Conservation (phyloP, 1,140 invertebrate species). For the Babylonia areolata region DNA sequence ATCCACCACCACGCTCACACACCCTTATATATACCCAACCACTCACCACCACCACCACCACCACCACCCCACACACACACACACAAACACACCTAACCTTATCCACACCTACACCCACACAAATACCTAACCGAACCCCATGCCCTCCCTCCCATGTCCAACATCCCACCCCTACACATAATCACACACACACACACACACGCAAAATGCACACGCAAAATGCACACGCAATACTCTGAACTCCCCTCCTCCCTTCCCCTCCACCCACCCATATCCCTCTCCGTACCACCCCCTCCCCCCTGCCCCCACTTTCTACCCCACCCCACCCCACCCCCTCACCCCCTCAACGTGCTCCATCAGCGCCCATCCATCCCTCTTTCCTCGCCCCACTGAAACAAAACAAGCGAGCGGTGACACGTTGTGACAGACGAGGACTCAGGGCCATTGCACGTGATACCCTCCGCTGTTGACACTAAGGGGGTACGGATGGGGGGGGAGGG, state of each 20-base stretch:
- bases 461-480: not conserved
- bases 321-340: not conserved
- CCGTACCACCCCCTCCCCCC: too few species aligned
- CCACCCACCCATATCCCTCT: too few species aligned
- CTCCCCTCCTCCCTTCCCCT: too few species aligned
- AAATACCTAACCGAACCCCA: too few species aligned
- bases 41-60: not conserved
- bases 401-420: not conserved
- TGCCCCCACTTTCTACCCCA: too few species aligned
- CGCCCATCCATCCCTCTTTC: not conserved
- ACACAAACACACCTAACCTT: not conserved
- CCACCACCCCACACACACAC: conserved; percentile 9
- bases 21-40: not conserved
- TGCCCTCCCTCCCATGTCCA: too few species aligned
- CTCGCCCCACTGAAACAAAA: not conserved
- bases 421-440: conserved; percentile 4
- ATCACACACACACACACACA: too few species aligned
- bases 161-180: too few species aligned
- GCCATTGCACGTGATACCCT: not conserved
- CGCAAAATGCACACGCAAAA: not conserved
- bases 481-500: too few species aligned
- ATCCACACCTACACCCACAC: not conserved
- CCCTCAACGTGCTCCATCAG: not conserved
- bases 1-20: not conserved
- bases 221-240: not conserved